phyloP scores from a whole-genome alignment of 2,113 vertebrate genomes.

The Peromyscus leucopus region DNA sequence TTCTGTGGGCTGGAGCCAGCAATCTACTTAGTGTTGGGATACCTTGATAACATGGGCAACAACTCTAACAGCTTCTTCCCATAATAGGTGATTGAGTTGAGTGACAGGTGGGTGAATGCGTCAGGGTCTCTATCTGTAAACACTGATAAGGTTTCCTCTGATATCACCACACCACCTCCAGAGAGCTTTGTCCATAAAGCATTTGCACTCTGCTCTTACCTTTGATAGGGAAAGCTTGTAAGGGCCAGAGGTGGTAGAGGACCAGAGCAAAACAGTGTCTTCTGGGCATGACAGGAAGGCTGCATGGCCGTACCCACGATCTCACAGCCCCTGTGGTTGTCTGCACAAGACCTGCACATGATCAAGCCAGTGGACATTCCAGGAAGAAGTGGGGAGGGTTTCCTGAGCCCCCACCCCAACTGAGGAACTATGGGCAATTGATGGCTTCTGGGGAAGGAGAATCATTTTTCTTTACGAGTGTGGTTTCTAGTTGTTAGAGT shows the following conservation, averaged over 20 bases:
- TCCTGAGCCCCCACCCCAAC: background rate
- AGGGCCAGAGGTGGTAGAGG: background rate
- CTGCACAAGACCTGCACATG: background rate
- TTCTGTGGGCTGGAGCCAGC: slow-evolving; percentile 61
- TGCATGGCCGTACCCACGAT: background rate
- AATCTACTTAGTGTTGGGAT: slow-evolving; percentile 45
- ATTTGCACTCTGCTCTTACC: background rate
- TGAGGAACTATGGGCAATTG: background rate
- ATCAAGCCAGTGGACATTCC: background rate
- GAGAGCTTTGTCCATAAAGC: background rate
- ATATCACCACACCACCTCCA: background rate
- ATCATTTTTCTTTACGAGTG: background rate
- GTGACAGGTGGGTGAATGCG: slow-evolving; percentile 23
- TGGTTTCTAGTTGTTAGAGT: background rate
- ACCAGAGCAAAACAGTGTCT: background rate
- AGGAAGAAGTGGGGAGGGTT: background rate
- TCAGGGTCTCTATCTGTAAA: background rate
- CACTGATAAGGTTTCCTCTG: slow-evolving; percentile 21
- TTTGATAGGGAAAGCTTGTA: no score
- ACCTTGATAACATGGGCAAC: slow-evolving; percentile 66
- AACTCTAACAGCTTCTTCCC: slow-evolving; percentile 76
- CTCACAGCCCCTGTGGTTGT: background rate
- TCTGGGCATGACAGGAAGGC: background rate
- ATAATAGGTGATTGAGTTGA: slow-evolving; percentile 62
- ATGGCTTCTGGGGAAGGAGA: background rate